These are phyloP conservation scores for Leptogaster cylindrica DNA, from an alignment of 2,888 invertebrate genomes.

Conservation along the genomic window DNA sequence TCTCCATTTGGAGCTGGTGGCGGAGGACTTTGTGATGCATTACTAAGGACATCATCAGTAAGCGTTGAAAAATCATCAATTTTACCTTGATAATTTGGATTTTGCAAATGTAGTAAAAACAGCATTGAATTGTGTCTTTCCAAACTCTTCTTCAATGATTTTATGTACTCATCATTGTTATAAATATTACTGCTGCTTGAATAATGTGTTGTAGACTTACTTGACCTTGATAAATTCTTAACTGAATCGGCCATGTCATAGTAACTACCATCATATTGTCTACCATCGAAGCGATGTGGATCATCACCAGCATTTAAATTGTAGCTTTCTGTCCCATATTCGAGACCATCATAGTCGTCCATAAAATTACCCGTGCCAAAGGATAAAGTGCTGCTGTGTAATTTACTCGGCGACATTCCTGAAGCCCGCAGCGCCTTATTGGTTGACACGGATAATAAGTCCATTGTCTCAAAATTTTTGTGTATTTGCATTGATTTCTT, in stretches of 20 bases:
- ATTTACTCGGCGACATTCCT: not conserved
- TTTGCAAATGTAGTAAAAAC: conserved; percentile 59
- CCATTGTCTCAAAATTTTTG: conserved; percentile 43
- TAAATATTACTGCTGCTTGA: conserved; percentile 55
- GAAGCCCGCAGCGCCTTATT: not conserved
- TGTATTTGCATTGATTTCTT: conserved; percentile 46
- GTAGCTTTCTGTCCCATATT: not conserved
- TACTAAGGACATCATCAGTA: conserved; percentile 53
- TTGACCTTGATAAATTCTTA: not conserved
- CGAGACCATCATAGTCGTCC: conserved; percentile 34
- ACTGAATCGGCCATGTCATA: conserved; percentile 1
- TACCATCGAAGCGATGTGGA: not conserved
- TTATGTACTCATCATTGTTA: conserved; percentile 60
- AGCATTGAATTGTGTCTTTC: conserved; percentile 61
- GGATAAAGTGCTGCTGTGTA: not conserved
- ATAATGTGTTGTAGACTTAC: conserved; percentile 37
- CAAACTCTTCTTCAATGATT: conserved; percentile 57
- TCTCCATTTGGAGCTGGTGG: conserved; percentile 81
- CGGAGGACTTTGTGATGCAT: conserved; percentile 73
- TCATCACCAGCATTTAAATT: not conserved
- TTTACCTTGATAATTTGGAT: conserved; percentile 57
- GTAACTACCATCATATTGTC: conserved; percentile 7
- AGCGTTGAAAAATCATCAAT: conserved; percentile 50
- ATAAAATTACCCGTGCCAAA: conserved; percentile 38
- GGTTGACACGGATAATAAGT: conserved; percentile 13